Base-by-base conservation (phyloP, 2,797 vertebrate genomes). In the Microctenopoma lineatum region DNA sequence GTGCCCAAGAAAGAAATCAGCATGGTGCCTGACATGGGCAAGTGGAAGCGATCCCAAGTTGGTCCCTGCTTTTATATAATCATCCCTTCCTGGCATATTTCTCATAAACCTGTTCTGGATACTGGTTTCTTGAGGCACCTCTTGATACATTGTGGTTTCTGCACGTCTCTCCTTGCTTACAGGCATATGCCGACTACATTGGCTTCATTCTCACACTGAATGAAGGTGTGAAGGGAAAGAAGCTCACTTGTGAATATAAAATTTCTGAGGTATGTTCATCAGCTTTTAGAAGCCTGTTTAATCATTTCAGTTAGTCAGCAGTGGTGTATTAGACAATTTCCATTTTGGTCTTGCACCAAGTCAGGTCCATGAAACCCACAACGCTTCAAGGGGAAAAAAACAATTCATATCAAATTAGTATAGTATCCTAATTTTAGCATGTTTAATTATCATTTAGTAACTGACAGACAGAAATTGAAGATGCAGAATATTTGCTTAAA, bases 111-210 rank as follows among this genome's bases (percentile, higher is more conserved):
- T 14, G 27, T 26, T 36, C 25, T 26, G 6, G 9, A 6, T 5
- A 12, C 2, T 32, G 12, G 5, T 11, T 27, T 7, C 27, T 3
- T 39, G 12, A 8, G 13, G 5, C 4, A 16, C 41, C 14, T 5
- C 15, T 18, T 46, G 5, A 50, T 9, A 10, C 21, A 11, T 25
- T 16, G 1, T 13, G 6, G 18, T 27, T 46, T 48, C 1, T 41
- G 21, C 38, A 59, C 27, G 2, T 38, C 3, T 61, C 54, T 58
- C 9, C 36, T 57, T 36, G 32, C 21, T 63, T 38, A 2, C 75
- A 99, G 98, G 98, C 98, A 0, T 98, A 98, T 0, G 96, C 96
- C 11, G 97, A 99, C 86, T 99, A 99, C 88, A 96, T 99, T 3
- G 96, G 97, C 62, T 99, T 99, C 84, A 81, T 99, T 82, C 94